Percentiles rank a stretch among this genome's conserved stretches.
Conservation (phyloP, 2,888 invertebrate species). For the Notodonta dromedarius region DNA sequence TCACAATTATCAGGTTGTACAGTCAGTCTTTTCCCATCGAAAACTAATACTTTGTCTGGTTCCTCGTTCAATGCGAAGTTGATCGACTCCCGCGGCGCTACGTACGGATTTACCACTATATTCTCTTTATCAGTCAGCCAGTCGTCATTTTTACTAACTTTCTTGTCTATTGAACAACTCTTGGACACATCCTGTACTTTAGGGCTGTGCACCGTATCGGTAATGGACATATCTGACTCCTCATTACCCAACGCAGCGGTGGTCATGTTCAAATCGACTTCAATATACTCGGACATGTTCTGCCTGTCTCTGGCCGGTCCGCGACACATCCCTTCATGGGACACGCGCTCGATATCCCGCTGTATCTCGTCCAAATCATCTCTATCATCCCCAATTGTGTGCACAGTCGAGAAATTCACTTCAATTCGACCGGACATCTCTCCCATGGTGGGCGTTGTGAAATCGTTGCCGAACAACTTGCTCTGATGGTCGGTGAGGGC, state of each 20-base stretch:
- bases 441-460: constrained; percentile 47
- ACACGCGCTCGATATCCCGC: constrained; percentile 50
- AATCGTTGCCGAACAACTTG: constrained; percentile 62
- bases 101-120: constrained; percentile 67
- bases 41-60: constrained; percentile 64
- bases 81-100: constrained; percentile 51
- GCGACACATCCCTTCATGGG: constrained; percentile 43
- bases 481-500: constrained; percentile 62
- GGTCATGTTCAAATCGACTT: constrained; percentile 69
- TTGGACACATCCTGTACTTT: constrained; percentile 61
- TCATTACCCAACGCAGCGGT: constrained; percentile 47
- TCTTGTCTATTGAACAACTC: constrained; percentile 43
- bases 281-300: constrained; percentile 65
- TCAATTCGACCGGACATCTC: constrained; percentile 63
- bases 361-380: constrained; percentile 73
- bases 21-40: constrained; percentile 69
- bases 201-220: constrained; percentile 63
- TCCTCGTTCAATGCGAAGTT: constrained; percentile 65
- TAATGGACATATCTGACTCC: constrained; percentile 73
- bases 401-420: constrained; percentile 65
- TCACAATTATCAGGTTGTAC: constrained; percentile 51
- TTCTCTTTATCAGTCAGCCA: constrained; percentile 74
- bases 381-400: constrained; percentile 39
- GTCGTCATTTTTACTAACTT: constrained; percentile 41
- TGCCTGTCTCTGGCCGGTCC: constrained; percentile 44